These are phyloP conservation scores for Petrocephalus schoutedeni DNA, from an alignment of 2,797 vertebrate genomes.

Conservation along the genomic window DNA sequence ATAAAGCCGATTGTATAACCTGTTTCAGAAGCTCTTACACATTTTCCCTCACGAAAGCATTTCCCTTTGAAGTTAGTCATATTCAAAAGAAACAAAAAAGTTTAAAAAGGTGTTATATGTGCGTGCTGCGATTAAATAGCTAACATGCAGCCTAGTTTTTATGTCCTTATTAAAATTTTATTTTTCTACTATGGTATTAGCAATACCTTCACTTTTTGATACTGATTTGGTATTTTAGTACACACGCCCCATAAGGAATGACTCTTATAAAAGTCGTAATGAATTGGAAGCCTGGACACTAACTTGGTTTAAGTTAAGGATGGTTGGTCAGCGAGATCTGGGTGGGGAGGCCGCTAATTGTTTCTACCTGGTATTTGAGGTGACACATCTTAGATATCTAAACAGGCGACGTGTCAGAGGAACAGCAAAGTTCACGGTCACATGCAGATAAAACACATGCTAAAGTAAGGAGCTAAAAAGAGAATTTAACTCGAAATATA, in stretches of 20 bases:
- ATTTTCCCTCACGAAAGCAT: background rate
- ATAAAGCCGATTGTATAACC: conserved; percentile 4
- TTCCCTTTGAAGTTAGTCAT: background rate
- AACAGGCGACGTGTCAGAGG: background rate
- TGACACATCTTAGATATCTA: background rate
- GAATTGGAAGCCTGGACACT: background rate
- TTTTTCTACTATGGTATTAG: background rate
- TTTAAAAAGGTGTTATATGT: conserved; percentile 3
- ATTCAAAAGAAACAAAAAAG: background rate
- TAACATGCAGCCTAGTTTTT: background rate
- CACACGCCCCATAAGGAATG: background rate
- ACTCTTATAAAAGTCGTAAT: background rate
- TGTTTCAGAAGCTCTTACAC: background rate
- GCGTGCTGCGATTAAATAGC: background rate
- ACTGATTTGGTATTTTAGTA: background rate
- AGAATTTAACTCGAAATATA: background rate
- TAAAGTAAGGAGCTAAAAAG: background rate
- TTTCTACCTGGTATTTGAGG: background rate
- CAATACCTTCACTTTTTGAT: background rate
- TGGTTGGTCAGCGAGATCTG: background rate
- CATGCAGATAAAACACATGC: background rate
- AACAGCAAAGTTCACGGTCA: conserved; percentile 9
- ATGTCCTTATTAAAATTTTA: background rate
- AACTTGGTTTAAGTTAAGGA: background rate
- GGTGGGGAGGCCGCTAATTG: background rate